Conservation (phyloP, 2,888 invertebrate species). For the Dynastes hyllus region DNA sequence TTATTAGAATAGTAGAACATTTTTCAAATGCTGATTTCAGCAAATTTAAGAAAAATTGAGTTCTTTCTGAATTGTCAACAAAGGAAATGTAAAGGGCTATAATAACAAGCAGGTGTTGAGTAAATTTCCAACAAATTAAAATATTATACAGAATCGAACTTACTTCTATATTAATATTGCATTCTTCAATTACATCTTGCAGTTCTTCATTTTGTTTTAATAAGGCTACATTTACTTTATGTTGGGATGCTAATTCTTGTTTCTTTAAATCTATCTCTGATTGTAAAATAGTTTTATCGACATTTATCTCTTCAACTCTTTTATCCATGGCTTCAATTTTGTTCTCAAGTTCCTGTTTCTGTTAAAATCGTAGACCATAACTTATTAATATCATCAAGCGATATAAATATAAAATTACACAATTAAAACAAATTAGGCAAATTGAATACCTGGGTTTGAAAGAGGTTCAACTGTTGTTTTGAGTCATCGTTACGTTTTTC, state of each 20-base stretch:
- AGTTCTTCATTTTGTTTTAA: conserved; percentile 21
- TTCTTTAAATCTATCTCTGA: conserved; percentile 41
- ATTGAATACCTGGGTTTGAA: conserved; percentile 27
- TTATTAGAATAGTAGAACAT: too few relatives aligned
- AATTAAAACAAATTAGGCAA: neutral
- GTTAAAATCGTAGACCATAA: neutral
- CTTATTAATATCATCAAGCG: too few relatives aligned
- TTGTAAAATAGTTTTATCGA: conserved; percentile 32
- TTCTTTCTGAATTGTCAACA: too few relatives aligned
- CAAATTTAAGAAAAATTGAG: too few relatives aligned
- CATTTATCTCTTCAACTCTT: conserved; percentile 29
- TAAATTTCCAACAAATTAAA: too few relatives aligned
- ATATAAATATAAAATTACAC: neutral
- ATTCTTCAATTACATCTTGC: conserved; percentile 41
- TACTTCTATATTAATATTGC: conserved; percentile 45
- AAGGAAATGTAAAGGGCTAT: too few relatives aligned
- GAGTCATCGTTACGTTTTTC: conserved; percentile 41
- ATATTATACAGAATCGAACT: neutral
- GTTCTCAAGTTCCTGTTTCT: conserved; percentile 46
- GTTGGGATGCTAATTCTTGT: conserved; percentile 37
- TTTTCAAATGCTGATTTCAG: too few relatives aligned
- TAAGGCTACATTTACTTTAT: conserved; percentile 29
- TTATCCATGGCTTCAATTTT: conserved; percentile 36
- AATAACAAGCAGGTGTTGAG: neutral
- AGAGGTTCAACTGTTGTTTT: conserved; percentile 14